Evolutionary conservation across 2,888 invertebrate genomes (phyloP).

Genomic region (Cheilosia impressa): DNA sequence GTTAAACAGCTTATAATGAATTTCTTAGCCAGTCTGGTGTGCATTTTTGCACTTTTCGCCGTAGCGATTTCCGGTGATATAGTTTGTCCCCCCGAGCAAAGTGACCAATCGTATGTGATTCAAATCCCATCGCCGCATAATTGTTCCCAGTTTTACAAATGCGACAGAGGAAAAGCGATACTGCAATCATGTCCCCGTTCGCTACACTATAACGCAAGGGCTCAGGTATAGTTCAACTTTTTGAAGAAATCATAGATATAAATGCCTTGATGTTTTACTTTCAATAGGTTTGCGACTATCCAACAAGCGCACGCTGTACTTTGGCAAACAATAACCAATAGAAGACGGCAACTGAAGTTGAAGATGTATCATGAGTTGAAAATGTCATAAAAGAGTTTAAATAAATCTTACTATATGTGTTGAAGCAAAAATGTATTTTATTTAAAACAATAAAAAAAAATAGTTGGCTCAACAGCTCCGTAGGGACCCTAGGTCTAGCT

Average conservation of each 20-base stretch:
- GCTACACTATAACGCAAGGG: slow-evolving; percentile 37
- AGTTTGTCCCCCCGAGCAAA: slow-evolving; percentile 14
- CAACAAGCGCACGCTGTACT: background rate
- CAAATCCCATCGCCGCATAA: slow-evolving; percentile 13
- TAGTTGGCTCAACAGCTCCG: too few relatives aligned
- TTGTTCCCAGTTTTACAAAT: slow-evolving; percentile 28
- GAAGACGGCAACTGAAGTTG: background rate
- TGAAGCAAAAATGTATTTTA: too few relatives aligned
- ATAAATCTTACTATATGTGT: too few relatives aligned
- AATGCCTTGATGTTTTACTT: background rate
- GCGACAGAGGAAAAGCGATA: slow-evolving; percentile 3
- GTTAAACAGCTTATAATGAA: slow-evolving; percentile 15
- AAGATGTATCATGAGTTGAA: background rate
- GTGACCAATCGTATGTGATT: slow-evolving; percentile 8
- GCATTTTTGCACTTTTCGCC: slow-evolving; percentile 6
- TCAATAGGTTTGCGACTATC: slow-evolving; percentile 1
- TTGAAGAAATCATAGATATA: too few relatives aligned
- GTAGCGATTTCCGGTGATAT: slow-evolving; percentile 9
- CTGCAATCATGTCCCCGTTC: slow-evolving; percentile 8
- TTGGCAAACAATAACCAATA: background rate
- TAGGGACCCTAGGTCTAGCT: too few relatives aligned
- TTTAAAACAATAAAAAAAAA: too few relatives aligned
- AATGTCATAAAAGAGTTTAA: too few relatives aligned
- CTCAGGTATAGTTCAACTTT: slow-evolving; percentile 11
- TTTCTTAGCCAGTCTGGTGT: slow-evolving; percentile 7